phyloP scores from a whole-genome alignment of 1,140 invertebrate species.

The Drosophila tsacasi region DNA sequence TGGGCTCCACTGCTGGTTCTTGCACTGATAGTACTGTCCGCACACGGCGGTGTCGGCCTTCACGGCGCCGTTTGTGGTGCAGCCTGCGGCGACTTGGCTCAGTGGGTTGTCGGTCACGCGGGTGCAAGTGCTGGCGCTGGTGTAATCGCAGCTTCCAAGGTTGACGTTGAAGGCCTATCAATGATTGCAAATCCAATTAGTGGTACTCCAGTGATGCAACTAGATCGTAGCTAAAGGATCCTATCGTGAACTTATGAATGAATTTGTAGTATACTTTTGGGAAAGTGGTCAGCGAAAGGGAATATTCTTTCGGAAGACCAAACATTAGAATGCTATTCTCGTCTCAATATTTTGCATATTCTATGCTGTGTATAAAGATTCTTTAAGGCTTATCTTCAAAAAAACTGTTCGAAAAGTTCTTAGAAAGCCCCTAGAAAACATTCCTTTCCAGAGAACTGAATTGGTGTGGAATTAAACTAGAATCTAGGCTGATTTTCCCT shows the following conservation, averaged over 20 bases:
- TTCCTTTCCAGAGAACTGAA: not conserved
- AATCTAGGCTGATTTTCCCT: not conserved
- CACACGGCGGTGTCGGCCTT: not conserved
- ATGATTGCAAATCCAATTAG: not conserved
- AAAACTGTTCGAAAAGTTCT: not conserved
- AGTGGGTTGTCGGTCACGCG: slow-evolving; percentile 17
- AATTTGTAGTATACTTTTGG: not conserved
- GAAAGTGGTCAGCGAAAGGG: not conserved
- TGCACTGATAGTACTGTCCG: slow-evolving; percentile 42
- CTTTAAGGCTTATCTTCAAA: not conserved
- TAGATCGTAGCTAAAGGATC: not conserved
- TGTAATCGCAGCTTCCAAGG: not conserved
- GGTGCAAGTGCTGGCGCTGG: slow-evolving; percentile 3
- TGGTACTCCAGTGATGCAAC: not conserved
- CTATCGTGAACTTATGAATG: not conserved
- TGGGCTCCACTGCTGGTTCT: not conserved
- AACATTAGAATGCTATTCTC: no score
- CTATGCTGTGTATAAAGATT: not conserved
- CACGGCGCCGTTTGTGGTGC: accelerated
- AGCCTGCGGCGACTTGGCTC: not conserved
- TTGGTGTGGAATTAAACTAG: not conserved
- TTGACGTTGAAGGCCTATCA: slow-evolving; percentile 29
- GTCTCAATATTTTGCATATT: not conserved
- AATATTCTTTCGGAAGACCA: not conserved
- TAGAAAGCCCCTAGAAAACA: not conserved